A percentile compares a stretch with the other conserved stretches of the same genome.
phyloP scores from a whole-genome alignment of 1,140 invertebrate genomes.

The Trachelipus rathkii region DNA sequence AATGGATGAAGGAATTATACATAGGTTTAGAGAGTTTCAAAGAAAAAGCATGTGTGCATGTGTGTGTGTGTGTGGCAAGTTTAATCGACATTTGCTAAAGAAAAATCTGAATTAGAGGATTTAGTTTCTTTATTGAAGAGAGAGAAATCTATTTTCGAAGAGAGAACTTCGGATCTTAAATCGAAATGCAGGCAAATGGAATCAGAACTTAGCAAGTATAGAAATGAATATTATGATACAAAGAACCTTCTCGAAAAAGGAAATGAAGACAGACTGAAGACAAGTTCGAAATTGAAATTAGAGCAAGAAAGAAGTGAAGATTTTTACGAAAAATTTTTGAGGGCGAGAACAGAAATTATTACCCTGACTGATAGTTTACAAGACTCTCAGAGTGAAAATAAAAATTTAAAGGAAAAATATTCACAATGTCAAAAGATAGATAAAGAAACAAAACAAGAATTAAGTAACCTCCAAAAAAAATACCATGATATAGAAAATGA shows the following conservation, averaged over 20 bases:
- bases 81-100: neutral
- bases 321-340: neutral
- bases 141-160: neutral
- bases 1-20: no score
- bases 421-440: neutral
- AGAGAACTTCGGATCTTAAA: neutral
- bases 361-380: neutral
- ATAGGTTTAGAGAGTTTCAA: no score
- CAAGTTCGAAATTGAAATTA: neutral
- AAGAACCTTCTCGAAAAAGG: neutral
- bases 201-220: neutral
- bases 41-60: no score
- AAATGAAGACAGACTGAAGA: neutral
- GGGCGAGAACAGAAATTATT: neutral
- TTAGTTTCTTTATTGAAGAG: neutral
- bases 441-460: neutral
- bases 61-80: no score
- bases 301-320: constrained; percentile 3
- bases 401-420: neutral
- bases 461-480: neutral
- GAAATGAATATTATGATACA: neutral
- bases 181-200: neutral
- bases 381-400: neutral
- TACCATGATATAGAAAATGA: neutral
- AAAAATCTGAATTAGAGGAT: neutral